Evolutionary conservation across 2,888 invertebrate species (phyloP), one percentile per base, ranked within the genome.

Genomic region (Amphipyra tragopoginis): DNA sequence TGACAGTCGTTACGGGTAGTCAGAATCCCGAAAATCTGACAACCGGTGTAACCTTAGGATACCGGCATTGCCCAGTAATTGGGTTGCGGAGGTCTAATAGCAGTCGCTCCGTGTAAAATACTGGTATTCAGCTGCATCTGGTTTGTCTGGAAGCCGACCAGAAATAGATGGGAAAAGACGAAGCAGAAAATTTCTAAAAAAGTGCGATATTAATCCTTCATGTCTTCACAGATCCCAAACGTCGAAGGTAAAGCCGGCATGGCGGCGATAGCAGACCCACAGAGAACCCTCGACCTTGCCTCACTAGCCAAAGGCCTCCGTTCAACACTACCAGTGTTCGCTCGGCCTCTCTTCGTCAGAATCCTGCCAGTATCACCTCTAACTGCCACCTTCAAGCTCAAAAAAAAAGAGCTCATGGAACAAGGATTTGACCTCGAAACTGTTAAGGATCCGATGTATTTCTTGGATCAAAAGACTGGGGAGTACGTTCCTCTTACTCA

Each of bases 231-330:
- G 97, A 95, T 98, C 52, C 97, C 97, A 0, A 95, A 96, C 68
- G 93, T 96, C 1, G 98, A 98, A 91, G 99, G 99, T 0, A 96
- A 97, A 87, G 98, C 98, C 0, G 99, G 99, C 5, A 99, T 99
- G 99, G 98, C 97, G 0, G 98, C 98, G 0, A 97, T 99, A 54
- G 97, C 97, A 0, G 98, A 98, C 83, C 96, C 96, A 0, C 95
- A 96, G 2, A 93, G 95, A 11, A 95, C 95, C 54, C 81, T 98
- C 10, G 96, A 97, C 81, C 86, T 97, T 11, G 83, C 92, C 2
- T 87, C 93, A 0, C 72, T 94, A n/a, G 78, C 90, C 0, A 87
- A 89, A 69, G 90, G 91, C 0, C 70, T 94, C 0, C 88, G 83
- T 15, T 75, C 96, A n/a, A 95, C 96, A 26, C 92, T 99, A 10